phyloP scores from a whole-genome alignment of 2,797 vertebrate genomes.

The Nasua narica region DNA sequence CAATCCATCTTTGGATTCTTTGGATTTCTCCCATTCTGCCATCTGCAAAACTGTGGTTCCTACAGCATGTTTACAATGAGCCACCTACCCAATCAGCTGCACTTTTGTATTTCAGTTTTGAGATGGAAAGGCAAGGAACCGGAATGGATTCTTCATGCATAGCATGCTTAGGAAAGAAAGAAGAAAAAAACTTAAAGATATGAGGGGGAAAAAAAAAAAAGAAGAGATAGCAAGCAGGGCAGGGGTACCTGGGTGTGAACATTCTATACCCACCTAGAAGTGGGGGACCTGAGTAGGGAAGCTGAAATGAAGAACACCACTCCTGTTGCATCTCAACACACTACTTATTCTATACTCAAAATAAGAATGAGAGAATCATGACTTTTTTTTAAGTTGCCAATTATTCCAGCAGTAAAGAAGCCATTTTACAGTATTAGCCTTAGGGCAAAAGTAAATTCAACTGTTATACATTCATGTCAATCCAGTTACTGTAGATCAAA shows the following conservation, averaged over 20 bases:
- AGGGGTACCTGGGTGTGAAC: background rate
- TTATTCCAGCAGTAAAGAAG: constrained; percentile 32
- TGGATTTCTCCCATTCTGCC: background rate
- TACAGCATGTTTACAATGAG: background rate
- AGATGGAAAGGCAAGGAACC: background rate
- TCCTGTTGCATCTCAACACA: background rate
- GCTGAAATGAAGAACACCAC: background rate
- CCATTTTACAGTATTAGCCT: background rate
- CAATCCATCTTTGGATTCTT: background rate
- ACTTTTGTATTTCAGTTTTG: background rate
- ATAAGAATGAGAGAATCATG: background rate
- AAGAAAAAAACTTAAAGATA: background rate
- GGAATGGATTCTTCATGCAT: background rate
- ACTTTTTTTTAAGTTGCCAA: constrained; percentile 1
- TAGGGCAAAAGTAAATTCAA: constrained; percentile 42
- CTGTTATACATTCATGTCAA: constrained; percentile 8
- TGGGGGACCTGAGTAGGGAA: background rate
- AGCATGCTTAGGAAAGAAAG: background rate
- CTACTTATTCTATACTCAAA: background rate
- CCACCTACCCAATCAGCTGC: background rate
- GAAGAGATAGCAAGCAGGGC: background rate
- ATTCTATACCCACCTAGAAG: background rate
- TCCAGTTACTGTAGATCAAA: constrained; percentile 8
- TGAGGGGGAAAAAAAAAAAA: too few relatives aligned
- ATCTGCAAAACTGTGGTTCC: background rate